phyloP scores from a whole-genome alignment of 2,888 invertebrate genomes.

The Epinotia nisella region DNA sequence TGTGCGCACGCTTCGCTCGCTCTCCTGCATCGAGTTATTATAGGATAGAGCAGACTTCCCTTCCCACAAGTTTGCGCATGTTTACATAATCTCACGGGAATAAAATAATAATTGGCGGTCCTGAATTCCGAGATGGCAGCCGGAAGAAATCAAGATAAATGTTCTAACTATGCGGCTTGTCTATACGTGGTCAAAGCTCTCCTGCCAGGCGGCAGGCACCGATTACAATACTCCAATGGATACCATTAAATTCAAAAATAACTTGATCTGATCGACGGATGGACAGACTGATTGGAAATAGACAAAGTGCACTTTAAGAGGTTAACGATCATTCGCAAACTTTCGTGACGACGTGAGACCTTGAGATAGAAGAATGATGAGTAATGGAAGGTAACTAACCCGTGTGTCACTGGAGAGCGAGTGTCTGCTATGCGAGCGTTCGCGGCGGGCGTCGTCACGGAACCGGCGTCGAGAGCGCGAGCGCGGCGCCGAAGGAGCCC shows the following conservation, averaged over 20 bases:
- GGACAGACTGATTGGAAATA: neutral
- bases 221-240: neutral
- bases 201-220: too few species aligned
- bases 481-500: slow-evolving; percentile 63
- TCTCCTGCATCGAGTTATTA: slow-evolving; percentile 60
- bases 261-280: neutral
- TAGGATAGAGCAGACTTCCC: too few species aligned
- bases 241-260: neutral
- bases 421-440: slow-evolving; percentile 87
- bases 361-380: neutral
- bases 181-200: too few species aligned
- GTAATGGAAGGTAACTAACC: slow-evolving; percentile 62
- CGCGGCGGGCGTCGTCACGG: slow-evolving; percentile 75
- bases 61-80: too few species aligned
- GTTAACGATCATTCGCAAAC: neutral
- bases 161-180: too few species aligned
- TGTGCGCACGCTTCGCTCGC: slow-evolving; percentile 73
- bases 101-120: too few species aligned
- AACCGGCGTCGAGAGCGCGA: slow-evolving; percentile 72
- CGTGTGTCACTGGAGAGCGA: slow-evolving; percentile 88
- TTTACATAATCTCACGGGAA: too few species aligned
- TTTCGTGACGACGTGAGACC: neutral
- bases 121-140: too few species aligned
- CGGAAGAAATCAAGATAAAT: too few species aligned
- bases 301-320: neutral